A percentile compares a stretch with the other conserved stretches of the same genome.
Evolutionary conservation across 2,113 vertebrate genomes (phyloP).

Genomic region (Capricornis sumatraensis): DNA sequence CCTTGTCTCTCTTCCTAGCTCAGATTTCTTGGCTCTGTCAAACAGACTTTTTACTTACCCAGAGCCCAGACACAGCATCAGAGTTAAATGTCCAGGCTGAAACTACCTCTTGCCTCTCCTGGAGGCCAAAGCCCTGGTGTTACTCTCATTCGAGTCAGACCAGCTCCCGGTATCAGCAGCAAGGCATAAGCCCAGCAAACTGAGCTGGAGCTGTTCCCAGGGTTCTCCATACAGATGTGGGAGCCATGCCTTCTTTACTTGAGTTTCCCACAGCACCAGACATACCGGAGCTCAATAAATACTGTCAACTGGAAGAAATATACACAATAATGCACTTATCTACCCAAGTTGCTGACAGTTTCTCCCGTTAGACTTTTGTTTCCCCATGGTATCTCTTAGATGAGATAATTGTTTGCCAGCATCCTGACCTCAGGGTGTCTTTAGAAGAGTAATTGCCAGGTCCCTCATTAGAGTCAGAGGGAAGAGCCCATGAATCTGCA

Average conservation of each 20-base stretch:
- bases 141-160: background rate
- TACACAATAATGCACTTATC: accelerated
- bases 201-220: background rate
- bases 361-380: background rate
- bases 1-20: background rate
- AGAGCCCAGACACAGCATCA: background rate
- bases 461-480: background rate
- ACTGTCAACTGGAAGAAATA: background rate
- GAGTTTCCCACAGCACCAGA: background rate
- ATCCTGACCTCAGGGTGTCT: background rate
- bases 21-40: background rate
- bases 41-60: background rate
- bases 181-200: background rate
- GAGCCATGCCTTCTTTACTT: accelerated
- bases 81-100: background rate
- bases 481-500: background rate
- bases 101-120: background rate
- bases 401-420: background rate
- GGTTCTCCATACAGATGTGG: accelerated
- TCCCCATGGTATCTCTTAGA: background rate
- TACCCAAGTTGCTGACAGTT: no score
- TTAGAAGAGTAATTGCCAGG: background rate
- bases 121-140: background rate
- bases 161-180: background rate
- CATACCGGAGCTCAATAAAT: background rate